Evolutionary conservation across 37 sponge, comb jelly and placozoan genomes (phyloP).

Genomic region (Geodia barretti): DNA sequence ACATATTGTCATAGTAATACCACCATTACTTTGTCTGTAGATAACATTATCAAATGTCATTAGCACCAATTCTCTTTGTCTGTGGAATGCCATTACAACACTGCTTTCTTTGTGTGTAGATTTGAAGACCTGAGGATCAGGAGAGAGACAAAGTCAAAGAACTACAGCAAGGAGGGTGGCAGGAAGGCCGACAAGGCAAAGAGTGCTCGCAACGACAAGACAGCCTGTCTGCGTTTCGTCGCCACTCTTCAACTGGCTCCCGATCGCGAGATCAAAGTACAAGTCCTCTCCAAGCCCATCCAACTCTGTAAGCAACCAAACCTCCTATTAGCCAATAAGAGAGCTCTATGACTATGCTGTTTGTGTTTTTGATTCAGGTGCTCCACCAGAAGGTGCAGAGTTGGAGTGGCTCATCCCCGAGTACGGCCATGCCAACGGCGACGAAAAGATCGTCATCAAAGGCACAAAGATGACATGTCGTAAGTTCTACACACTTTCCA

Average conservation of each 20-base stretch:
- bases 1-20: no score
- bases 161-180: conserved; percentile 10
- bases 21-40: no score
- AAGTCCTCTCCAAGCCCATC: conserved; percentile 34
- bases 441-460: conserved; percentile 63
- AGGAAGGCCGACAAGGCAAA: conserved; percentile 23
- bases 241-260: conserved; percentile 39
- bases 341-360: neutral
- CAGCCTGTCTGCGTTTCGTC: conserved; percentile 61
- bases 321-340: neutral
- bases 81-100: no score
- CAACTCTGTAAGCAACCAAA: conserved; percentile 60
- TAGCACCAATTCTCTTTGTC: no score
- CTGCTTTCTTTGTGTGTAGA: conserved; percentile 35
- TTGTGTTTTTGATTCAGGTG: conserved; percentile 26
- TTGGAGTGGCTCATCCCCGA: conserved; percentile 48
- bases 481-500: conserved; percentile 21
- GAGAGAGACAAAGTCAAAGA: conserved; percentile 43
- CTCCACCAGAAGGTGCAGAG: conserved; percentile 59
- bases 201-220: conserved; percentile 44
- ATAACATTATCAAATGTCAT: no score
- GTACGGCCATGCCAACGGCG: conserved; percentile 49
- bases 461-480: conserved; percentile 74
- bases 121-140: conserved; percentile 81
- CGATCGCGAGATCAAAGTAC: conserved; percentile 7